Evolutionary conservation across 2,797 vertebrate species (phyloP), one percentile per base, ranked within the genome.

Genomic region (Gymnoscopelus braueri): DNA sequence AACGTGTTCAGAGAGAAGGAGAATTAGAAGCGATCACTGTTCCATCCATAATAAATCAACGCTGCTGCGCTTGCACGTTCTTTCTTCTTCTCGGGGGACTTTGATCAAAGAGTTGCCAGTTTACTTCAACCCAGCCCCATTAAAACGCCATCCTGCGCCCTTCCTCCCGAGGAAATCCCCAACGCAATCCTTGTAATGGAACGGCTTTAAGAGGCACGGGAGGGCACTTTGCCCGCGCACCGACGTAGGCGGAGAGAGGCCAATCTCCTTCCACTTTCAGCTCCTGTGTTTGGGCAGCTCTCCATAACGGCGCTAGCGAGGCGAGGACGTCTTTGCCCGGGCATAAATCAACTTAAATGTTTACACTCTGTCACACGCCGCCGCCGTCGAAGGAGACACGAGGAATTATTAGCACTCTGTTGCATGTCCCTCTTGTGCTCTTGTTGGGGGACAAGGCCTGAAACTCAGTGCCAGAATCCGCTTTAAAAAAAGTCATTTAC

Each of bases 271-370:
- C 64, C 64, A 59, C 80, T 77, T 82, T 71, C 39, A 2, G 39
- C 39, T 44, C 82, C 59, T 50, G 44, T 7, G 58, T 82, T 44
- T 63, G 88, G 92, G 92, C 92, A 88, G 55, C 13, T 1, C 80
- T 91, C 92, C 91, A 77, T 70, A 84, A 79, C 13, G 13, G 54
- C 67, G 76, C 58, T 82, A 81, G 80, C 76, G 73, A 82, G 84
- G 80, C 83, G 70, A 44, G 63, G 67, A 19, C 70, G 12, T 80
- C 67, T 67, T 35, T 66, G 39, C 39, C 26, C 32, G 2, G 67
- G 24, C 78, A 80, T 88, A 82, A 91, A 92, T 93, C 87, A 87
- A 77, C 72, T 76, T 86, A 12, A 82, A 82, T 80, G 78, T 71
- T 80, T 80, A 83, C 53, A 72, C 69, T 72, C 65, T 63, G 66